Conservation (phyloP, 1,140 invertebrate genomes). For the Lanistes nyassanus region DNA sequence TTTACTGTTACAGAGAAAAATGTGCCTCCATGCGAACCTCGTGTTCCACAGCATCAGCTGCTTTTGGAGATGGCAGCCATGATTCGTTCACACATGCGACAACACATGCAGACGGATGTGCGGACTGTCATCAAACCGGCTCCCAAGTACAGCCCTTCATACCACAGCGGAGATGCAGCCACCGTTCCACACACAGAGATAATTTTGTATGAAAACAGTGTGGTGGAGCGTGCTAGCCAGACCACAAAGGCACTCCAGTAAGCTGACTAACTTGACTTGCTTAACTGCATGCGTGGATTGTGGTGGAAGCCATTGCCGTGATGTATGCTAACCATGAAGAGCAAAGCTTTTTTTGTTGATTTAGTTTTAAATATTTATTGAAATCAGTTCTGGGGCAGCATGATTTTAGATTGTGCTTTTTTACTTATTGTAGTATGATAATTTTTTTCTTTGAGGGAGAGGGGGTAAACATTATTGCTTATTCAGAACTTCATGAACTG, state of each 20-base stretch:
- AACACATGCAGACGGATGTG: slow-evolving; percentile 57
- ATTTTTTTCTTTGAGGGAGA: background rate
- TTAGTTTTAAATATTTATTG: background rate
- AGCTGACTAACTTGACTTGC: slow-evolving; percentile 29
- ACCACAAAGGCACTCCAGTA: slow-evolving; percentile 40
- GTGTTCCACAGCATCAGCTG: slow-evolving; percentile 62
- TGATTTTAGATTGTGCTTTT: background rate
- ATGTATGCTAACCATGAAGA: no score
- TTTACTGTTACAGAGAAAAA: slow-evolving; percentile 13
- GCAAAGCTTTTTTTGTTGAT: no score
- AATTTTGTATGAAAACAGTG: slow-evolving; percentile 60
- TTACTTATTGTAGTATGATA: background rate
- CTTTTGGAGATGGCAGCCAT: slow-evolving; percentile 63
- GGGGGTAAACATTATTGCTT: background rate
- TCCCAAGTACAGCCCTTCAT: slow-evolving; percentile 54
- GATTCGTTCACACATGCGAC: slow-evolving; percentile 60
- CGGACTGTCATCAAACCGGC: slow-evolving; percentile 58
- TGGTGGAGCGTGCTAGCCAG: slow-evolving; percentile 35
- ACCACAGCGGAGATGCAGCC: slow-evolving; percentile 27
- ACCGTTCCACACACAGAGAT: slow-evolving; percentile 60
- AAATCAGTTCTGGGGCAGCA: background rate
- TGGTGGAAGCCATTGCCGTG: background rate
- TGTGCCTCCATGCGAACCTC: slow-evolving; percentile 25
- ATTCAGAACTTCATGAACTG: background rate
- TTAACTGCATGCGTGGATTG: background rate